Percentiles rank a stretch among this genome's conserved stretches.
Conservation (phyloP, 2,888 invertebrate species). For the Argyra leucocephala region DNA sequence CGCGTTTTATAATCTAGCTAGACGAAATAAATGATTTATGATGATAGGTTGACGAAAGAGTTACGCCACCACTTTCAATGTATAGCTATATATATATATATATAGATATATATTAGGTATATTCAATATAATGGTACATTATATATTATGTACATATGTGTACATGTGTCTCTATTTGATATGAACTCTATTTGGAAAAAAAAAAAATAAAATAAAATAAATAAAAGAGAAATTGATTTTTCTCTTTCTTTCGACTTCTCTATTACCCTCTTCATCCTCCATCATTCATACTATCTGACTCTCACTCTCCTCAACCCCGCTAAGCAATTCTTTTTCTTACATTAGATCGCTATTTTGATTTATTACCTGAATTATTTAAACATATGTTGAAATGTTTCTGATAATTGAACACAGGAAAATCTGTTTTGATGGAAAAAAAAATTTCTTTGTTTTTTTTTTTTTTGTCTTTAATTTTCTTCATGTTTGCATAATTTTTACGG, state of each 20-base stretch:
- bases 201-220: no score
- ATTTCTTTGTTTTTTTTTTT: neutral
- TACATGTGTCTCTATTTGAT: no score
- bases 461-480: neutral
- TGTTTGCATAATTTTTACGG: no score
- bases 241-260: neutral
- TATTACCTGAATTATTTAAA: neutral
- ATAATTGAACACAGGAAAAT: neutral
- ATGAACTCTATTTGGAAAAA: no score
- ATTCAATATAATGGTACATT: no score
- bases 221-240: neutral
- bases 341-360: neutral
- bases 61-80: neutral
- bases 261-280: no score
- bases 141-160: no score
- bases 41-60: neutral
- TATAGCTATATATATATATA: neutral
- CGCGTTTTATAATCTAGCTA: neutral
- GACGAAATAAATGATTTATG: neutral
- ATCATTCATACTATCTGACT: no score
- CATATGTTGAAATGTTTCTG: slow-evolving; percentile 1
- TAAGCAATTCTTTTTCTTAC: neutral
- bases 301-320: no score
- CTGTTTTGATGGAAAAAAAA: neutral
- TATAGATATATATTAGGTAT: neutral